A percentile compares a stretch with the other conserved stretches of the same genome.
Evolutionary conservation across 2,888 invertebrate genomes (phyloP).

Genomic region (Spisula subtruncata): DNA sequence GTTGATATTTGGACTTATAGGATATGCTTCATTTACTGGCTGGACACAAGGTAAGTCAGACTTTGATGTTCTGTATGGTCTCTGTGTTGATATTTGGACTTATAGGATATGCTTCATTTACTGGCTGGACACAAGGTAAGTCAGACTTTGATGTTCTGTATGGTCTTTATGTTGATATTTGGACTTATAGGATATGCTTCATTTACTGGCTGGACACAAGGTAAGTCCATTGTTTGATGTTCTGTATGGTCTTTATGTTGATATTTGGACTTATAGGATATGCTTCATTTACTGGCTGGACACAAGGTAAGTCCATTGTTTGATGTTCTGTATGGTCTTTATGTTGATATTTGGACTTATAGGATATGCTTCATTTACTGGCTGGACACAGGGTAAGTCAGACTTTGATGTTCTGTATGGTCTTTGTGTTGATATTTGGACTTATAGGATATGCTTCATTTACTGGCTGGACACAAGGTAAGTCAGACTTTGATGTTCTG

Average conservation of each 20-base stretch:
- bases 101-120: slow-evolving; percentile 93
- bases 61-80: slow-evolving; percentile 92
- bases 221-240: too few relatives aligned
- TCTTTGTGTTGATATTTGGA: slow-evolving; percentile 92
- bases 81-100: slow-evolving; percentile 93
- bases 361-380: slow-evolving; percentile 94
- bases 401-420: slow-evolving; percentile 92
- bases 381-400: too few relatives aligned
- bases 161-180: slow-evolving; percentile 92
- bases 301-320: too few relatives aligned
- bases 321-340: slow-evolving; percentile 92
- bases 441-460: slow-evolving; percentile 93
- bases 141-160: slow-evolving; percentile 92
- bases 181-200: slow-evolving; percentile 93
- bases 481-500: slow-evolving; percentile 93
- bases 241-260: slow-evolving; percentile 92
- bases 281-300: slow-evolving; percentile 93
- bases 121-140: slow-evolving; percentile 92
- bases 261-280: slow-evolving; percentile 93
- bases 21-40: slow-evolving; percentile 94
- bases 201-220: slow-evolving; percentile 93
- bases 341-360: slow-evolving; percentile 92
- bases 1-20: slow-evolving; percentile 92
- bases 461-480: slow-evolving; percentile 92
- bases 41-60: too few relatives aligned